Evolutionary conservation across 1,140 invertebrate species (phyloP).

Genomic region (Drosophila carrolli): DNA sequence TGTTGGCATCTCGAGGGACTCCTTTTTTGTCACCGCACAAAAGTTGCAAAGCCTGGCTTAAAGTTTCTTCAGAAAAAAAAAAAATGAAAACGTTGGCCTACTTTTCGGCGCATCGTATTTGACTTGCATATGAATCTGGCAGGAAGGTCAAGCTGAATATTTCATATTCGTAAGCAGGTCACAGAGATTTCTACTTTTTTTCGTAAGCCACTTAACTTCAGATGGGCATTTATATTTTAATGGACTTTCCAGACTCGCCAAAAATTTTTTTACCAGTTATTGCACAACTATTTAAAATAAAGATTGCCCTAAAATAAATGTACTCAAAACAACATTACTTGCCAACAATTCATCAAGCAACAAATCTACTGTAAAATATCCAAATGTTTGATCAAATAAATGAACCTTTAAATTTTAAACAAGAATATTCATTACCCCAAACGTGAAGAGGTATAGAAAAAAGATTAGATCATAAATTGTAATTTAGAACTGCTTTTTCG

Average conservation of each 20-base stretch:
- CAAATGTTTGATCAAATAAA: too few relatives aligned
- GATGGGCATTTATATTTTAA: not conserved
- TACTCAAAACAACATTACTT: too few relatives aligned
- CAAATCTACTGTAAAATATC: too few relatives aligned
- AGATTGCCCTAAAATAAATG: too few relatives aligned
- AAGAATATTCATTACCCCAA: not conserved
- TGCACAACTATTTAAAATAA: too few relatives aligned
- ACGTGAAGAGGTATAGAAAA: not conserved
- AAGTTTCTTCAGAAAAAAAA: not conserved
- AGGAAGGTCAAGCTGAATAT: conserved; percentile 28
- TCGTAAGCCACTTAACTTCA: not conserved
- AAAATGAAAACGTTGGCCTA: conserved; percentile 20
- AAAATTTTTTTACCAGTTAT: not conserved
- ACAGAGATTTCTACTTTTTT: conserved; percentile 1
- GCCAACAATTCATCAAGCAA: too few relatives aligned
- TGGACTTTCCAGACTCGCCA: not conserved
- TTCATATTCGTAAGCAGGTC: conserved; percentile 12
- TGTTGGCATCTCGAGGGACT: not conserved
- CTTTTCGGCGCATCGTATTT: conserved; percentile 26
- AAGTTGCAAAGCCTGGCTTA: not conserved
- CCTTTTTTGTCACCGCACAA: not conserved
- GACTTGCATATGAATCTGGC: conserved; percentile 33
- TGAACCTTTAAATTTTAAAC: too few relatives aligned
- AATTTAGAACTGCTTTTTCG: conserved; percentile 8
- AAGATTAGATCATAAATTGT: conserved; percentile 1